A percentile compares a stretch with the other conserved stretches of the same genome.
These are phyloP conservation scores for Hydroisotoma schaefferi DNA, from an alignment of 2,888 invertebrate species.

Conservation along the genomic window DNA sequence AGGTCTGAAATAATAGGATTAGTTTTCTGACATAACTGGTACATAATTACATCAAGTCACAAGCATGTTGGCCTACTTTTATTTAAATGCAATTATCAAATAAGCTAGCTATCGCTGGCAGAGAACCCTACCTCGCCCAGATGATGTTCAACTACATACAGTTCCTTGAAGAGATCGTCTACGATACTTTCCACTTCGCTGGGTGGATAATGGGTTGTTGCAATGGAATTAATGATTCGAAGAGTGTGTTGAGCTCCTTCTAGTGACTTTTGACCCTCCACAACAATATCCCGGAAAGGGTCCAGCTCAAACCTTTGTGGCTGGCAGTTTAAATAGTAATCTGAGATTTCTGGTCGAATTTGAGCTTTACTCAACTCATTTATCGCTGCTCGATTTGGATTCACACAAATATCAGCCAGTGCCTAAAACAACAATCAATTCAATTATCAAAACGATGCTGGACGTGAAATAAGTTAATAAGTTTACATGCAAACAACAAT, in stretches of 20 bases:
- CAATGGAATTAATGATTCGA: slow-evolving; percentile 46
- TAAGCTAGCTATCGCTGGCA: not conserved
- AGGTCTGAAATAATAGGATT: slow-evolving; percentile 37
- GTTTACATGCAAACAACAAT: not conserved
- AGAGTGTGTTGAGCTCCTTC: slow-evolving; percentile 50
- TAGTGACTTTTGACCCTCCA: slow-evolving; percentile 71
- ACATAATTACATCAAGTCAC: too few species aligned
- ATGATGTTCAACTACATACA: slow-evolving; percentile 44
- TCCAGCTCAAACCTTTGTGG: slow-evolving; percentile 53
- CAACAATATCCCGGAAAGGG: slow-evolving; percentile 74
- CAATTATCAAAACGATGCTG: not conserved
- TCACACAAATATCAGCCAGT: slow-evolving; percentile 77
- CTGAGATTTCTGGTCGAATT: slow-evolving; percentile 59
- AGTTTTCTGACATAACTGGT: too few species aligned
- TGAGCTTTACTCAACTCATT: slow-evolving; percentile 38
- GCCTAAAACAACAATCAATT: slow-evolving; percentile 53
- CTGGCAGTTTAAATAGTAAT: slow-evolving; percentile 80
- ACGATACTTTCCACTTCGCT: slow-evolving; percentile 38
- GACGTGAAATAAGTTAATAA: not conserved
- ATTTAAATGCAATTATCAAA: not conserved
- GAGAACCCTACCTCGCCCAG: slow-evolving; percentile 35
- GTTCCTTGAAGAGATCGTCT: slow-evolving; percentile 43
- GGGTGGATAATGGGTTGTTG: slow-evolving; percentile 36
- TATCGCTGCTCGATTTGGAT: slow-evolving; percentile 64
- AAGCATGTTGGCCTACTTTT: not conserved